Evolutionary conservation across 2,888 invertebrate genomes (phyloP), one percentile per base, ranked within the genome.

Genomic region (Hyles lineata): DNA sequence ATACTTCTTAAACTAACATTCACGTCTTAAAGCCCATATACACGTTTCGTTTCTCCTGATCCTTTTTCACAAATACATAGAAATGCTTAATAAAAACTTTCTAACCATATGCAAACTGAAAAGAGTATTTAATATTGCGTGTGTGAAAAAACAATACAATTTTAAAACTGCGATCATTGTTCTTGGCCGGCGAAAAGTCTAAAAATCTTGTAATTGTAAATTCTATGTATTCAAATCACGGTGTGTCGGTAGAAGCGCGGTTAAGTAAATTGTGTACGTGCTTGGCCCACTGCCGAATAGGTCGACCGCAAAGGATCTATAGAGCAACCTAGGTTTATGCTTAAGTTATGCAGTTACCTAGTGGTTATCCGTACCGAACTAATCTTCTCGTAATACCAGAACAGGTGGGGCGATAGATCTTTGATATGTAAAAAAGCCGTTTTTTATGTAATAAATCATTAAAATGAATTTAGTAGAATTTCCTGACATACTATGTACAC

Each of bases 251-350:
- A 83, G 83, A 86, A 84, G 85, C 89, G 85, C 80, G 80, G 86
- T 89, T 93, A 92, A 93, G 92, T 93, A 92, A 93, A 93, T 93
- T 92, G 90, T 91, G 90, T 89, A 93, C 93, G 92, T 92, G 93
- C 88, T 90, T 93, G 93, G 93, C 91, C 82, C 89, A 76, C 76
- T 89, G 93, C 94, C 93, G 90, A 93, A 90, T 90, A 85, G 90
- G 88, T 85, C 91, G 85, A 82, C 86, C 83, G 80, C 85, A 83
- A 81, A 85, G 85, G 85, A 85, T 85, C 7, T 50, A 67, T 67
- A 50, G 67, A 67, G 32, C 21, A 58, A n/a, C 58, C 35, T 70
- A 70, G 23, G 43, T 23, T 67, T 17, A 50, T 60, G 60, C 17
- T 11, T 63, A 43, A 63, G 11, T 43, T 63, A 63, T 63, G 63